These are phyloP conservation scores for Opisthograptis luteolata DNA, from an alignment of 2,888 invertebrate species.

Conservation along the genomic window DNA sequence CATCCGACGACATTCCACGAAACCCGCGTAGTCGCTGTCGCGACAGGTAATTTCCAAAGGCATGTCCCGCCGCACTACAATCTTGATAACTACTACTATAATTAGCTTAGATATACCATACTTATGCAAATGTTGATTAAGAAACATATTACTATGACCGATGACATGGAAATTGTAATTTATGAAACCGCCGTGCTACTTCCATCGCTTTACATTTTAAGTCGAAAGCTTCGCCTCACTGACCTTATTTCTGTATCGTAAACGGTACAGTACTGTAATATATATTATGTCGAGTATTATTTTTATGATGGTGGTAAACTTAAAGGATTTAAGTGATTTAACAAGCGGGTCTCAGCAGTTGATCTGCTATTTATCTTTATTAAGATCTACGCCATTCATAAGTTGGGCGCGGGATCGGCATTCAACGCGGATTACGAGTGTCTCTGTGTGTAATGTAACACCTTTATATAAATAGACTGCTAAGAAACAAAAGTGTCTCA, in stretches of 20 bases:
- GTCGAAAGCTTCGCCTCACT: slow-evolving; percentile 43
- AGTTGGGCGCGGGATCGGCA: slow-evolving; percentile 47
- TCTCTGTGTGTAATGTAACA: slow-evolving; percentile 41
- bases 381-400: slow-evolving; percentile 57
- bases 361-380: slow-evolving; percentile 68
- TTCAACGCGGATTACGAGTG: slow-evolving; percentile 54
- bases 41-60: slow-evolving; percentile 58
- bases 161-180: slow-evolving; percentile 49
- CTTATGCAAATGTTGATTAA: slow-evolving; percentile 39
- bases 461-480: slow-evolving; percentile 34
- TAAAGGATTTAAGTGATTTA: slow-evolving; percentile 50
- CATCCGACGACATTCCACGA: slow-evolving; percentile 72
- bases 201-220: slow-evolving; percentile 44
- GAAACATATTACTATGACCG: slow-evolving; percentile 34
- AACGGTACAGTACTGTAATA: slow-evolving; percentile 35
- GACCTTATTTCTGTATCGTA: slow-evolving; percentile 49
- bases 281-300: slow-evolving; percentile 41
- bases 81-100: slow-evolving; percentile 35
- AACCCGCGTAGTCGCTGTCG: slow-evolving; percentile 51
- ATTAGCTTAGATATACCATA: slow-evolving; percentile 42
- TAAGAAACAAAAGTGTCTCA: slow-evolving; percentile 13
- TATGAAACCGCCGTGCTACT: slow-evolving; percentile 44
- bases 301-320: slow-evolving; percentile 52
- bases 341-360: slow-evolving; percentile 42
- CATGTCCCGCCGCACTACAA: slow-evolving; percentile 40